These are phyloP conservation scores for Lasioglossum zephyrum DNA, from an alignment of 2,888 invertebrate genomes.

Conservation along the genomic window DNA sequence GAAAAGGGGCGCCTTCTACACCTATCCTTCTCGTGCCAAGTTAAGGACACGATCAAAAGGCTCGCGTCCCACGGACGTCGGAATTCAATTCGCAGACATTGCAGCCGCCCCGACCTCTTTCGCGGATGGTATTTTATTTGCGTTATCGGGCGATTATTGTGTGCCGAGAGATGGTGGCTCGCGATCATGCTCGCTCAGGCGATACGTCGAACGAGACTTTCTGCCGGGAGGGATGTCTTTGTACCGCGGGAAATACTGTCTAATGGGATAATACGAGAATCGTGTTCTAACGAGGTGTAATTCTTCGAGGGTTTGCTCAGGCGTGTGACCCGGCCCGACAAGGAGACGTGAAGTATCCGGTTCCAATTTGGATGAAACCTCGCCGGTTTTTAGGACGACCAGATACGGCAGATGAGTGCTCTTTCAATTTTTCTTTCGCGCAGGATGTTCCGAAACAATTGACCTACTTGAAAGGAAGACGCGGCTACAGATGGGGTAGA, in stretches of 20 bases:
- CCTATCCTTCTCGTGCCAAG: neutral
- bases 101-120: conserved; percentile 5
- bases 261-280: conserved; percentile 5
- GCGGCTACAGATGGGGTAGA: no score
- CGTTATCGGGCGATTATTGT: conserved; percentile 4
- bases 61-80: neutral
- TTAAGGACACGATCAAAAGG: conserved; percentile 36
- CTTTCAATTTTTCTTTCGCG: neutral
- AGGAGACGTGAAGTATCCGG: neutral
- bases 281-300: neutral
- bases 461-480: neutral
- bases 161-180: neutral
- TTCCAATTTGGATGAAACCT: neutral
- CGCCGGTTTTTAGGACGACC: neutral
- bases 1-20: conserved; percentile 19
- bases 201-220: neutral
- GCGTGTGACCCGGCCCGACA: neutral
- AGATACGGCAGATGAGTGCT: neutral
- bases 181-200: neutral
- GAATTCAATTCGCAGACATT: conserved; percentile 6
- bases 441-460: neutral
- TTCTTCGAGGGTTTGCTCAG: neutral
- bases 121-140: conserved; percentile 29
- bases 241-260: neutral
- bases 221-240: neutral